phyloP scores from a whole-genome alignment of 2,888 invertebrate species.

The Xestia rhomboidea region DNA sequence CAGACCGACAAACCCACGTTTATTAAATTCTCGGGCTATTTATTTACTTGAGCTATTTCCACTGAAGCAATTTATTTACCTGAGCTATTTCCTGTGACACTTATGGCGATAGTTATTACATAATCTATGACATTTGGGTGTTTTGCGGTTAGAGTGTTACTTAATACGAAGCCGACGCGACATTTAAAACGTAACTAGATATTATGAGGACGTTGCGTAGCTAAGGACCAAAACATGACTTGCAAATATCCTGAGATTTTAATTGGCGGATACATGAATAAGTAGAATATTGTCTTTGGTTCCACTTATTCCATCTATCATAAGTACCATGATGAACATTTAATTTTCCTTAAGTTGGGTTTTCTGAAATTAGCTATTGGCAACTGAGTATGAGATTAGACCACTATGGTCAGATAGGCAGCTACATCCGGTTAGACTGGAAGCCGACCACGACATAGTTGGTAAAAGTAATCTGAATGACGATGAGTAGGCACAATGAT shows the following conservation, averaged over 20 bases:
- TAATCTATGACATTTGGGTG: conserved; percentile 42
- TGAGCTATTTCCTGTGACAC: conserved; percentile 29
- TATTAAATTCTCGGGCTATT: conserved; percentile 31
- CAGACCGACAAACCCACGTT: conserved; percentile 18
- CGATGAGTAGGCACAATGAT: background rate
- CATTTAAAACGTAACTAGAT: conserved; percentile 5
- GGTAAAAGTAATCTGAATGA: background rate
- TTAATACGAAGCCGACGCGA: background rate
- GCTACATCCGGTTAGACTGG: background rate
- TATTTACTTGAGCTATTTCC: conserved; percentile 22
- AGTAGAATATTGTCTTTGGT: background rate
- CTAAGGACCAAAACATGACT: background rate
- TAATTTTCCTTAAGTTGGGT: background rate
- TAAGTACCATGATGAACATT: background rate
- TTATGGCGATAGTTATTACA: conserved; percentile 27
- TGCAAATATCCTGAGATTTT: background rate
- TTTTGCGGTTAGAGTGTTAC: background rate
- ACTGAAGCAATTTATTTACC: conserved; percentile 25
- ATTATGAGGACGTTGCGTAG: background rate
- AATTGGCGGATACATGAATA: background rate
- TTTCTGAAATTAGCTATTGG: background rate
- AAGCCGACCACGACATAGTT: background rate
- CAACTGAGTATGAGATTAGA: background rate
- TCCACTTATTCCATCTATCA: background rate
- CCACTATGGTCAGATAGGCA: background rate